Base-by-base conservation (phyloP, 2,888 invertebrate species). In the Cepaea hortensis region DNA sequence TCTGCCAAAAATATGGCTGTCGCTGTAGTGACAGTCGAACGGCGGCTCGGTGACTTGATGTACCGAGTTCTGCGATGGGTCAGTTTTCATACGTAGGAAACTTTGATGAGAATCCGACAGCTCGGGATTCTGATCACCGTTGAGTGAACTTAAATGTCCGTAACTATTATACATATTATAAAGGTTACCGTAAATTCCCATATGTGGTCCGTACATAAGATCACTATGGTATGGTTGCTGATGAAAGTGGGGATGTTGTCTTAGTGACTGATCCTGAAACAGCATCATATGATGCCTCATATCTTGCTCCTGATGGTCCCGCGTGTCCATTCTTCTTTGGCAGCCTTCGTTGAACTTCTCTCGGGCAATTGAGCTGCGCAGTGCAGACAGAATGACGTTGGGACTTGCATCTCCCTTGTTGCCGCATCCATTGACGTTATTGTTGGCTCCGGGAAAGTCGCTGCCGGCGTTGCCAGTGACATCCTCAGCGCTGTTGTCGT, bases 81-180 rank as follows among this genome's bases (percentile, higher is more conserved):
- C 72, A 15, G 72, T 35, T 61, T 15, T 70, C 55, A 48, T 55
- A 1, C 82, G 72, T 2, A 73, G 55, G 15, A 72, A 73, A 35
- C 55, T 70, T 4, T 72, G 70, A 55, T 68, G 72, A 1, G 70
- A n/a, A 48, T 68, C 70, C 3, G 70, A 15, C 9, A 73, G 23
- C 20, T 61, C 70, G 3, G 68, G 1, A 79, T 65, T 46, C 15
- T 62, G 77, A 35, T 85, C 85, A 9, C 55, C 48, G 18, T 50
- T 46, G 4, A 85, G 50, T 13, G 79, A 68, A 23, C 79, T 35
- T 18, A 80, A 70, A 7, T 72, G 61, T 13, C 73, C 80, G 55
- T 85, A 85, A 48, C 72, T 48, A 23, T 46, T 72, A 23, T 79
- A 79, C 79, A 79, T 85, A 35, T 65, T 85, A 48, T 85, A 85